Base-by-base conservation (phyloP, 1,140 invertebrate species). In the Gonioctena quinquepunctata region DNA sequence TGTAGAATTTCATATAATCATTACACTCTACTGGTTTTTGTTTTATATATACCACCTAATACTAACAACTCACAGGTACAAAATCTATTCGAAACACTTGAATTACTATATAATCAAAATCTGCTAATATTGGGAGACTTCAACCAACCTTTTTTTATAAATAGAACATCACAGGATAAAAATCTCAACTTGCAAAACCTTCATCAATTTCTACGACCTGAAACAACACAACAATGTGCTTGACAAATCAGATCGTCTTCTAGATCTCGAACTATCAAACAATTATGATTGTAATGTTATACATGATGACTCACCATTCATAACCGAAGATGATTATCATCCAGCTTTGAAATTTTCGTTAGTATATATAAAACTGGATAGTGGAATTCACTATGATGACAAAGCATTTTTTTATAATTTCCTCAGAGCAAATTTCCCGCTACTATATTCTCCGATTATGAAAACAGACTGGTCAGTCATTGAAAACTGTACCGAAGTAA, bases 191-290 rank as follows among this genome's bases (percentile, higher is more conserved):
- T 26, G 57, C 26, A 16, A 60, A 60, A 26, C 13, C 22, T 28
- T 60, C 26, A 16, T 26, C 26, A 27, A 26, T 27, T 28, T 60
- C 26, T 60, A 16, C n/a, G 57, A 26, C 50, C 50, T 52, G 50
- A 52, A 52, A 52, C 16, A 52, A 52, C 16, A 13, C 50, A 52
- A 52, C 57, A 60, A 60, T 18, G 21, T 60, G 57, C 26, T 60
- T 13, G n/a, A 25, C n/a, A 5, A 60, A 60, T 3, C 50, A 52
- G 23, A 26, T 60, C 22, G 57, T 26, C 23, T 60, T 25, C 26
- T 60, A 26, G 57, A 60, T 33, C 0, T 16, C 26, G 57, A 26
- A 16, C 26, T 27, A 26, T 60, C 26, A 27, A 60, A 60, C 16
- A 52, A 52, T 21, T 60, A 26, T 27, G 23, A 5, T 13, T 60